Base-by-base conservation (phyloP, 2,113 vertebrate genomes). In the Cyprinodon tularosa region DNA sequence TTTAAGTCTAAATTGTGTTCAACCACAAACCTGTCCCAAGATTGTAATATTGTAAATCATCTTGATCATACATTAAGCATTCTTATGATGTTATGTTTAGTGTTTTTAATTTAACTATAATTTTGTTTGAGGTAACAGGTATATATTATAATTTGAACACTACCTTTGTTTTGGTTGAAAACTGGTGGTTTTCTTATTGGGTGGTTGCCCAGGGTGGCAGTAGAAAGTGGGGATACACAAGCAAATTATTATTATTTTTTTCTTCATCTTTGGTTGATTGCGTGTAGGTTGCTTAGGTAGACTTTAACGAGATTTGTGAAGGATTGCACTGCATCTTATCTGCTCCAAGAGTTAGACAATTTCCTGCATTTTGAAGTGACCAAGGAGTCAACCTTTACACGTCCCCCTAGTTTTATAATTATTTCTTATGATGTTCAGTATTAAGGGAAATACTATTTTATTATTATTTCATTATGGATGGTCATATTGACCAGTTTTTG, bases 1-100 rank as follows among this genome's bases (percentile, higher is more conserved):
- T 91, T 90, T 87, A 83, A 87, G 83, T 85, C 62, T 68, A 71
- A 63, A 74, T 84, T 80, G 72, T 86, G 71, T 82, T 70, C 70
- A 71, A 62, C 59, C 37, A 76, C 29, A 57, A 15, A 7, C 66
- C 15, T 69, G 20, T 45, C 44, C 59, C 62, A 66, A 29, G 57
- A 79, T 82, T 68, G 68, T 68, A 22, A 73, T 69, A 59, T 78
- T 83, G 74, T 77, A 86, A 78, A 72, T 42, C 12, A 70, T 29
- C 66, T 1, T 66, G 38, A 9, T 72, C 69, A 77, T 62, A 45
- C 61, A 83, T 37, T 20, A 15, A 50, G 10, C 20, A 42, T 76
- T 20, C 4, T 7, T 14, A 12, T 29, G 4, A 48, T 71, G 57
- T 64, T 83, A n/a, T 63, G 47, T 81, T 1, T 38, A 68, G 36